Base-by-base conservation (phyloP, 2,113 vertebrate genomes). In the Echinops telfairi region DNA sequence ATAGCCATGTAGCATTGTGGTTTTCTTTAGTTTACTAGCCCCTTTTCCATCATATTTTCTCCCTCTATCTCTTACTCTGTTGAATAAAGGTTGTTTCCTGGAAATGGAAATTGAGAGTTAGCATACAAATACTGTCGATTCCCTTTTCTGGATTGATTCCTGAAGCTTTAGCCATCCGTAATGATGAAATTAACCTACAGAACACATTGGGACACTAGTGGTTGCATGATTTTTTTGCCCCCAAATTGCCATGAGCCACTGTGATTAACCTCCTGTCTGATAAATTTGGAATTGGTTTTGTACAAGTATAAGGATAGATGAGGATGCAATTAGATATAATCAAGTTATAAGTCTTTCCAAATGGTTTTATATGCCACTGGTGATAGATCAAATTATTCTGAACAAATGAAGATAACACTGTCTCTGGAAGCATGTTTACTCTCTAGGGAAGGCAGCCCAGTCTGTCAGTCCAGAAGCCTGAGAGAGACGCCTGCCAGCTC, bases 201-300 rank as follows among this genome's bases (percentile, higher is more conserved):
- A 96, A 80, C 90, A 88, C 87, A 85, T 89, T 23, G 80, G 27
- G 75, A 66, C 29, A 38, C 73, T 75, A 77, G n/a, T 94, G 91
- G 70, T 76, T 94, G 73, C 86, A 43, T 87, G 80, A 86, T 96
- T 94, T 95, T 60, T 77, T 92, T 38, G 3, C 71, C 82, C 31
- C 90, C 81, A 94, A 90, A 73, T 75, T 79, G 36, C 86, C 47
- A 68, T 40, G 60, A 97, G 31, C 94, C 79, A 86, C 66, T 93
- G 73, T 93, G 58, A 97, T 97, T 95, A 96, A 95, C 5, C 6
- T 80, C 17, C 25, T 91, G 25, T 93, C 89, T 95, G 83, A 94
- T 94, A 78, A 94, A 96, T 64, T 84, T 92, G 36, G 17, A 96
- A 82, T 19, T 66, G 36, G 36, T 22, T 62, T 94, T 75, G 29